Evolutionary conservation across 2,888 invertebrate genomes (phyloP).

Genomic region (Zygaena filipendulae): DNA sequence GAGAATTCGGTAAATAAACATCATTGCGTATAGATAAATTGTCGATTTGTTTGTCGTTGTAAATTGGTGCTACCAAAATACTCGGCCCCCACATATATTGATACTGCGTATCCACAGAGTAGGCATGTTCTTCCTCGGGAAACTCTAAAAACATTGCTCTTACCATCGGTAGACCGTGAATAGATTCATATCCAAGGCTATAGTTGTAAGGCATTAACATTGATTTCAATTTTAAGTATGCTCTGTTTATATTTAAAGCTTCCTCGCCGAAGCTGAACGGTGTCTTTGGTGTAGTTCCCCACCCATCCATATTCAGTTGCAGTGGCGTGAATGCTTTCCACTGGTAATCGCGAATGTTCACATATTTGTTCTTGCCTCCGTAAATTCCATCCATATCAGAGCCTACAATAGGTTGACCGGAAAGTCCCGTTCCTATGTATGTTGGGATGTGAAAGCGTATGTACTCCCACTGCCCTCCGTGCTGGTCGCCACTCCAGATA

Average conservation of each 20-base stretch:
- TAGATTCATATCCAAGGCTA: constrained; percentile 39
- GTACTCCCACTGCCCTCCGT: constrained; percentile 57
- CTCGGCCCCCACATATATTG: constrained; percentile 61
- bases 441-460: constrained; percentile 59
- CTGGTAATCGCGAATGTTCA: constrained; percentile 53
- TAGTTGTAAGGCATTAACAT: constrained; percentile 56
- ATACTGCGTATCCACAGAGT: constrained; percentile 48
- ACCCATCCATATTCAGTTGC: constrained; percentile 59
- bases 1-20: constrained; percentile 39
- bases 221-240: constrained; percentile 53
- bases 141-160: constrained; percentile 57
- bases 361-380: constrained; percentile 34
- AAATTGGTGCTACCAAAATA: constrained; percentile 50
- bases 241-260: constrained; percentile 42
- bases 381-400: constrained; percentile 61
- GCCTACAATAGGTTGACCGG: constrained; percentile 49
- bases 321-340: constrained; percentile 59
- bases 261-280: constrained; percentile 46
- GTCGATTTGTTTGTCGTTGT: constrained; percentile 23
- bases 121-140: constrained; percentile 32
- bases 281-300: constrained; percentile 46
- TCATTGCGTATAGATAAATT: constrained; percentile 31
- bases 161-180: constrained; percentile 44
- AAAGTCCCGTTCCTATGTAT: constrained; percentile 49
- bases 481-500: constrained; percentile 56